These are phyloP conservation scores for Cloeon dipterum DNA, from an alignment of 2,888 invertebrate species.

Conservation along the genomic window DNA sequence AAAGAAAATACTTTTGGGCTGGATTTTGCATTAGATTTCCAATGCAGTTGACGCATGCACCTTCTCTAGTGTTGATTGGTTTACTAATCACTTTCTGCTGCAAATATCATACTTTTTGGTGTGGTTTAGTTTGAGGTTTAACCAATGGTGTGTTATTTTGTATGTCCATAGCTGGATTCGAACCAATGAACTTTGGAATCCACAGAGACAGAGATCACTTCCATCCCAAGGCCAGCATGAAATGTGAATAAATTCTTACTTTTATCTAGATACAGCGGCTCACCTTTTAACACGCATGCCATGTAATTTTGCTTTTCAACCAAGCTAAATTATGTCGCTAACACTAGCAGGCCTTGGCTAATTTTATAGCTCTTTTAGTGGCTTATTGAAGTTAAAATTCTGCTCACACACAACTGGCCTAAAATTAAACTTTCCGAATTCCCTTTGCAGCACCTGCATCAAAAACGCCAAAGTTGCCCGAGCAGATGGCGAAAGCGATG, in stretches of 20 bases:
- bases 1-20: background rate
- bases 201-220: background rate
- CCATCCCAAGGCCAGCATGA: constrained; percentile 1
- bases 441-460: background rate
- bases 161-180: constrained; percentile 1
- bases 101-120: background rate
- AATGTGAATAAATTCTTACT: constrained; percentile 1
- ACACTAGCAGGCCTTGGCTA: background rate
- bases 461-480: background rate
- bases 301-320: too few relatives aligned
- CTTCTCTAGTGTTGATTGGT: too few relatives aligned
- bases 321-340: too few relatives aligned
- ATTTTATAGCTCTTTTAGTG: too few relatives aligned
- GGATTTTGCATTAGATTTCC: too few relatives aligned
- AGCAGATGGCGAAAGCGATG: background rate
- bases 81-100: background rate
- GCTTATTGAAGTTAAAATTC: background rate
- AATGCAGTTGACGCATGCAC: too few relatives aligned
- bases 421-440: background rate
- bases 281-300: too few relatives aligned
- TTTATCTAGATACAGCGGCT: too few relatives aligned
- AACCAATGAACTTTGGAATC: constrained; percentile 1
- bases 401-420: too few relatives aligned
- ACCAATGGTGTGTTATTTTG: background rate
- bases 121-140: background rate